Conservation (phyloP, 2,113 vertebrate genomes). For the Neotoma lepida region DNA sequence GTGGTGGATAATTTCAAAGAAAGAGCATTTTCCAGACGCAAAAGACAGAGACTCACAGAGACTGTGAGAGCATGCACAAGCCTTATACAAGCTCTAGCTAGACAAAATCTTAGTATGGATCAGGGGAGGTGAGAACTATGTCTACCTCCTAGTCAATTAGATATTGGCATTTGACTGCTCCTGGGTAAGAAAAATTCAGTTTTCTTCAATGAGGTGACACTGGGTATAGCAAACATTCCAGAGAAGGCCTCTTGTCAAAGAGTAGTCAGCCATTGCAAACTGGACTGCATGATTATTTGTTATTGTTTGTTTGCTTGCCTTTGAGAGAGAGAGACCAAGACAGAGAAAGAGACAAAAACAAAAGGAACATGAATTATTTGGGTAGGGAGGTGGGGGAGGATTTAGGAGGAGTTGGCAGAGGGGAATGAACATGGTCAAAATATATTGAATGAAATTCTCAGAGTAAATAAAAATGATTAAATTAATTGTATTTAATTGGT, state of each 20-base stretch:
- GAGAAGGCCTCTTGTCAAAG: not conserved
- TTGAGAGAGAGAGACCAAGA: not conserved
- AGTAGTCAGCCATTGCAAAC: not conserved
- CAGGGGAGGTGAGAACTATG: not conserved
- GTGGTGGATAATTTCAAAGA: not conserved
- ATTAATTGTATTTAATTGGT: slow-evolving; percentile 18
- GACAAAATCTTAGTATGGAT: not conserved
- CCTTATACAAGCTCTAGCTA: not conserved
- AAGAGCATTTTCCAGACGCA: not conserved
- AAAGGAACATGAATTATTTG: not conserved
- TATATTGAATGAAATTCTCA: not conserved
- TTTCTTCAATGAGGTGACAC: not conserved
- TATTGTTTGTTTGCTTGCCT: not conserved
- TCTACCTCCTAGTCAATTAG: not conserved
- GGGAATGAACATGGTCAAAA: not conserved
- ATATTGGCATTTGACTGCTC: not conserved
- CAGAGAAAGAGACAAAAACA: not conserved
- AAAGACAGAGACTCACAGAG: not conserved
- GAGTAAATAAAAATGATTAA: not conserved
- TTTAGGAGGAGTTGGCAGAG: not conserved
- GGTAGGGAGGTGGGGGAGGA: not conserved
- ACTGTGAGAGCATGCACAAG: not conserved
- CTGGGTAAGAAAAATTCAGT: not conserved
- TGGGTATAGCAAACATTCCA: not conserved
- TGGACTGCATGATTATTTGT: not conserved